Percentiles rank a stretch among this genome's conserved stretches.
Evolutionary conservation across 1,140 invertebrate genomes (phyloP).

Genomic region (Aphelenchoides avenae): DNA sequence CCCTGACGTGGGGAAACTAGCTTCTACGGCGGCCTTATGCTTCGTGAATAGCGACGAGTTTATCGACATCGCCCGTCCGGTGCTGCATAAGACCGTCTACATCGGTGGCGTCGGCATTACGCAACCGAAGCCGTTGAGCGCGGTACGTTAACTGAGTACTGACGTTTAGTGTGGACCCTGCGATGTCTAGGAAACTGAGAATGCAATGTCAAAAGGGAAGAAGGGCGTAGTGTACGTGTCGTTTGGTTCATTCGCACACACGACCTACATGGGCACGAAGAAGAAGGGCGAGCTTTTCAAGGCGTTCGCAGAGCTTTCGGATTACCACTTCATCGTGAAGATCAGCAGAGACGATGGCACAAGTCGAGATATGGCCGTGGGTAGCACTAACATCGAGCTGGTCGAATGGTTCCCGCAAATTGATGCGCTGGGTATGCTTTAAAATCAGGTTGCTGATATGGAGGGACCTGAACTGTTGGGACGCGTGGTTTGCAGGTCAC

Average conservation of each 20-base stretch:
- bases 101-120: too few species aligned
- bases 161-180: too few species aligned
- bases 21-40: neutral
- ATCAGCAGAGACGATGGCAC: conserved; percentile 21
- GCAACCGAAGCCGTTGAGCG: too few species aligned
- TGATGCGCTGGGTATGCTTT: conserved; percentile 26
- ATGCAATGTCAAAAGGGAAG: too few species aligned
- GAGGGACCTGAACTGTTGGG: neutral
- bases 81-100: too few species aligned
- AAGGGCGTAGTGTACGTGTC: conserved; percentile 33
- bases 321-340: conserved; percentile 43
- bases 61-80: too few species aligned
- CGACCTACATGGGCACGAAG: conserved; percentile 7
- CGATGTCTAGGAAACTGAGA: conserved; percentile 17
- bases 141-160: too few species aligned
- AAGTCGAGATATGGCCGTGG: conserved; percentile 13
- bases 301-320: conserved; percentile 29
- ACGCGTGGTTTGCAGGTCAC: conserved; percentile 17
- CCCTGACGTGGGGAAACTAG: neutral
- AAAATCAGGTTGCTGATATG: conserved; percentile 1
- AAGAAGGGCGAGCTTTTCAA: conserved; percentile 23
- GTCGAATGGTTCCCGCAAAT: conserved; percentile 36
- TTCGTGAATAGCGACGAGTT: too few species aligned
- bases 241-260: conserved; percentile 26
- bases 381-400: conserved; percentile 26